Evolutionary conservation across 2,888 invertebrate genomes (phyloP), one percentile per base, ranked within the genome.

Genomic region (Amiota communis): DNA sequence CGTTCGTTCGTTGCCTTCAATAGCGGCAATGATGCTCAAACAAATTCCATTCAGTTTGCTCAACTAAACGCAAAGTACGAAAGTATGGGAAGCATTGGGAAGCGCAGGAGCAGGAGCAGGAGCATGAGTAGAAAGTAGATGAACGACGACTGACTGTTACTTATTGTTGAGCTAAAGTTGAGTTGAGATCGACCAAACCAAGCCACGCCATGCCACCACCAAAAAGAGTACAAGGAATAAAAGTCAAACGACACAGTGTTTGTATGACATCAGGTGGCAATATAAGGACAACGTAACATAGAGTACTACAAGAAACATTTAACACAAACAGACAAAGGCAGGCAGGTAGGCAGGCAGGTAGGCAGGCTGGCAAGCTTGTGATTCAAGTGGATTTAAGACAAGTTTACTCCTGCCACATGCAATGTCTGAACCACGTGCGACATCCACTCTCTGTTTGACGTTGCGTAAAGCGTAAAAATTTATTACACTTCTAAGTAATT

Each of bases 401-500:
- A 12, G 12, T 10, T 12, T 53, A 12, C 47, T 46, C 12, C 70
- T 11, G 9, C 20, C 10, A 6, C 36, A n/a, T 70, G 46, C 23
- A 11, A 46, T 15, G 53, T 53, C 15, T 68, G 20, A 1, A 13
- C 57, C 23, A 13, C 70, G 63, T 59, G 13, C 23, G 36, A 36
- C 36, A 36, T 36, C 8, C 36, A 36, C 36, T 46, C 56, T 51
- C 13, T 56, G 72, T 74, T 68, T 74, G 74, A 67, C 68, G 71
- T 74, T 77, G 75, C 75, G 75, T 74, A 72, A 74, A 72, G 72
- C 72, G 68, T 70, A 70, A 48, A 71, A 79, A 79, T 81, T 80
- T 80, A 79, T 79, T 63, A 74, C 76, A 67, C 70, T 75, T 74
- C 76, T 75, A 78, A 81, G 84, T 81, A 81, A 84, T 83, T 84